These are phyloP conservation scores for Euleptes europaea DNA, from an alignment of 2,113 vertebrate genomes.

Conservation along the genomic window DNA sequence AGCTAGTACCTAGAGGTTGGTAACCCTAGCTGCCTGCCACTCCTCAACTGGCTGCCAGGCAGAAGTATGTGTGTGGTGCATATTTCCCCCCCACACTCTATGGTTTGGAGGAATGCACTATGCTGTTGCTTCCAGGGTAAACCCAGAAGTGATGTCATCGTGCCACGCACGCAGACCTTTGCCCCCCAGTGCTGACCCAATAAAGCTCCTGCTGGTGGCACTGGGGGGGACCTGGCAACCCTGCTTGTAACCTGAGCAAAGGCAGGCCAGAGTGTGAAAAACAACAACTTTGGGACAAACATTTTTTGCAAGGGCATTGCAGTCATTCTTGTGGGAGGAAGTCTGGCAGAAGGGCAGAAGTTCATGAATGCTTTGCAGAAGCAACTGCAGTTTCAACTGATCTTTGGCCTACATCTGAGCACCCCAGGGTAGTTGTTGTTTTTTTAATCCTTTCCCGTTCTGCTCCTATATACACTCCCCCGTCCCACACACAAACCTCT, in stretches of 20 bases:
- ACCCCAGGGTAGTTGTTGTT: background rate
- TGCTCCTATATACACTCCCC: background rate
- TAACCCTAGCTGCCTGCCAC: no score
- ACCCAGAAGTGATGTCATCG: no score
- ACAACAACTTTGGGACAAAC: background rate
- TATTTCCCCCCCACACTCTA: no score
- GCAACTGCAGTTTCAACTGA: background rate
- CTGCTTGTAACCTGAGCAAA: background rate
- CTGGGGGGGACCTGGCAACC: no score
- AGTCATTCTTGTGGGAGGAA: background rate
- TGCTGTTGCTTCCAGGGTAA: no score
- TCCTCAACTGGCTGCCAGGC: no score
- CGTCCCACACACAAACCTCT: background rate
- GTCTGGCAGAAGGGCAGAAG: background rate
- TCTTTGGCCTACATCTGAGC: background rate
- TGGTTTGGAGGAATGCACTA: no score
- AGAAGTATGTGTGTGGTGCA: no score
- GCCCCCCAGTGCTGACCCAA: no score
- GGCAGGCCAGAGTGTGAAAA: background rate
- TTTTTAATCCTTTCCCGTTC: background rate
- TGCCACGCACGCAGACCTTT: no score
- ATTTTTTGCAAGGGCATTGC: background rate
- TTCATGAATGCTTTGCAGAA: background rate
- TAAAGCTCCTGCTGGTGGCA: no score
- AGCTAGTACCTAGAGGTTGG: no score